Conservation (phyloP, 2,888 invertebrate species). For the Eueremaeus valkanovi region DNA sequence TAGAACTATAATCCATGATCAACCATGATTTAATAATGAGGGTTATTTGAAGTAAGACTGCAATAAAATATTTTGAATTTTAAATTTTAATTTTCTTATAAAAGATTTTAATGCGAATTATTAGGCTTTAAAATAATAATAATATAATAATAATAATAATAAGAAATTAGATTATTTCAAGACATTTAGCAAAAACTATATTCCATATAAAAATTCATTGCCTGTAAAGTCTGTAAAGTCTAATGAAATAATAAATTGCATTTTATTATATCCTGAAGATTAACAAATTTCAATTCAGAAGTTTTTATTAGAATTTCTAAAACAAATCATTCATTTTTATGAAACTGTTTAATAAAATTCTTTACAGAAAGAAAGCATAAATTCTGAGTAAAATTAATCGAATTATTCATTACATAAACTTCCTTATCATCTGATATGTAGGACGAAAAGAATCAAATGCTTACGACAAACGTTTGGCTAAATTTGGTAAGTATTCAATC, state of each 20-base stretch:
- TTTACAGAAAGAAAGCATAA: background rate
- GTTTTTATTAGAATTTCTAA: no score
- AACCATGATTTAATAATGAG: no score
- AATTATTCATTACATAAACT: background rate
- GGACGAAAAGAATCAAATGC: slow-evolving; percentile 99
- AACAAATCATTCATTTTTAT: no score
- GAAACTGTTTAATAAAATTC: background rate
- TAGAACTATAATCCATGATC: no score
- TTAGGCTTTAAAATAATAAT: background rate
- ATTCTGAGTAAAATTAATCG: background rate
- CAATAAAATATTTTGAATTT: no score
- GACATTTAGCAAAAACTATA: slow-evolving; percentile 18
- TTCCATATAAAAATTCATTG: background rate
- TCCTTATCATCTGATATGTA: slow-evolving; percentile 56
- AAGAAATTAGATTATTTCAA: background rate
- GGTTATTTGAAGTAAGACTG: no score
- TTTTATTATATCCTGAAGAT: no score
- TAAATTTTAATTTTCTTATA: no score
- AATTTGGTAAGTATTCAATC: slow-evolving; percentile 71
- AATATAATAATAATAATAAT: background rate
- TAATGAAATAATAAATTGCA: background rate
- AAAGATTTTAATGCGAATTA: background rate
- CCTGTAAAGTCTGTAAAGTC: no score
- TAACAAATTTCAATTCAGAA: no score
- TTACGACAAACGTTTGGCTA: slow-evolving; percentile 83